Evolutionary conservation across 2,113 vertebrate genomes (phyloP), one percentile per base, ranked within the genome.

Genomic region (Lathamus discolor): DNA sequence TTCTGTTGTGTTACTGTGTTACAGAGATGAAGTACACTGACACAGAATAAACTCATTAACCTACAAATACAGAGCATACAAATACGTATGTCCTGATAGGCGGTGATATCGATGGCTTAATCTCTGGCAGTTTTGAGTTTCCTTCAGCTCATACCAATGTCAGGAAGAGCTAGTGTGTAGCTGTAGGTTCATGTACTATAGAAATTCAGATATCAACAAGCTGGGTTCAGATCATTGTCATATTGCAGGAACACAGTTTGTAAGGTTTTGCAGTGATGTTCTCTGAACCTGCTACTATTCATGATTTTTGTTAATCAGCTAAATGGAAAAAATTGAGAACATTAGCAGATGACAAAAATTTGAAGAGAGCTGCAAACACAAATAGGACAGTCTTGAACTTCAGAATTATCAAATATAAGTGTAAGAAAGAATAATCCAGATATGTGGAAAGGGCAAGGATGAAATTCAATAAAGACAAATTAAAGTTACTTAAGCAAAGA

Each of bases 401-500:
- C 61, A 68, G 27, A 86, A 68, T 59, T 86, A 95, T 72, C 54
- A 62, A 80, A 80, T 54, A 13, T 23, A 72, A 88, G 6, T 81
- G 8, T 64, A 90, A 46, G 55, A 86, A 90, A 46, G 55, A 86
- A 67, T 75, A 61, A 86, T 64, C 29, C 8, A 4, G 13, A 29
- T 6, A 5, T 31, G 84, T 84, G 27, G 11, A 18, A 93, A 91
- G 25, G 17, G 29, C 51, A 76, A 87, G 27, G 52, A 75, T 84
- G 27, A 84, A 89, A 78, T 73, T 73, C 27, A 87, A 9, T 72
- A 44, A 72, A 77, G 48, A 64, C 9, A 11, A 75, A 84, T 61
- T 33, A 48, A 93, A 89, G 35, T 89, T 91, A 92, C 55, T 75
- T 82, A 72, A 81, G 62, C 81, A 93, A 78, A 62, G 89, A 73